Evolutionary conservation across 2,113 vertebrate species (phyloP).

Genomic region (Rhipidura dahli): DNA sequence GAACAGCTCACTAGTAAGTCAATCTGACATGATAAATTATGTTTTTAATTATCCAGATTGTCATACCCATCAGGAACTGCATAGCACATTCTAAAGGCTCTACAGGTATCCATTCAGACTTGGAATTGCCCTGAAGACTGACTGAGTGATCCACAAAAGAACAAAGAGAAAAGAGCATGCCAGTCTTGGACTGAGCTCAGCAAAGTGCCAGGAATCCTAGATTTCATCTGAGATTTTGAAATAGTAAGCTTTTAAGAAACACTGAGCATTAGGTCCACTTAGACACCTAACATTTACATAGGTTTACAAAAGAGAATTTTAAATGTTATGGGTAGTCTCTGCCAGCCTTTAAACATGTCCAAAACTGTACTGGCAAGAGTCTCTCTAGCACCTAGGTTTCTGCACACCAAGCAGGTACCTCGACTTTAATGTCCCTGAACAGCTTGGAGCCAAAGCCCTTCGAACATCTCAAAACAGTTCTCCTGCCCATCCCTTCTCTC

Average conservation of each 20-base stretch:
- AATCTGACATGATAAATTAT: constrained; percentile 44
- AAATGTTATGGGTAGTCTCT: background rate
- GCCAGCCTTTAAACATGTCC: background rate
- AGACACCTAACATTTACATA: background rate
- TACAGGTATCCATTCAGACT: background rate
- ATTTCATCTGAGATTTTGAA: background rate
- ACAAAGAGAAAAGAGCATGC: background rate
- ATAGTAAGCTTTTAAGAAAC: background rate
- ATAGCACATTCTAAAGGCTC: background rate
- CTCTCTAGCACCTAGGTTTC: background rate
- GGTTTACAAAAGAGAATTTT: background rate
- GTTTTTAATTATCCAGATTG: background rate
- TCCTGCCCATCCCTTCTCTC: background rate
- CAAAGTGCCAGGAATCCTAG: background rate
- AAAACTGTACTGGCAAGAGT: background rate
- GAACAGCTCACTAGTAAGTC: constrained; percentile 96
- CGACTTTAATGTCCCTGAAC: background rate
- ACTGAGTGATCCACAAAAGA: background rate
- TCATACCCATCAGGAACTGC: background rate
- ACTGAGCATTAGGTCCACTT: background rate
- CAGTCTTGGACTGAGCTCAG: background rate
- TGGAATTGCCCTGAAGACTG: background rate
- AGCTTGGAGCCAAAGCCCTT: background rate
- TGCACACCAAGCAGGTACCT: background rate
- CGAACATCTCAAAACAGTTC: background rate